Base-by-base conservation (phyloP, 2,113 vertebrate species). In the Malurus cyaneus region DNA sequence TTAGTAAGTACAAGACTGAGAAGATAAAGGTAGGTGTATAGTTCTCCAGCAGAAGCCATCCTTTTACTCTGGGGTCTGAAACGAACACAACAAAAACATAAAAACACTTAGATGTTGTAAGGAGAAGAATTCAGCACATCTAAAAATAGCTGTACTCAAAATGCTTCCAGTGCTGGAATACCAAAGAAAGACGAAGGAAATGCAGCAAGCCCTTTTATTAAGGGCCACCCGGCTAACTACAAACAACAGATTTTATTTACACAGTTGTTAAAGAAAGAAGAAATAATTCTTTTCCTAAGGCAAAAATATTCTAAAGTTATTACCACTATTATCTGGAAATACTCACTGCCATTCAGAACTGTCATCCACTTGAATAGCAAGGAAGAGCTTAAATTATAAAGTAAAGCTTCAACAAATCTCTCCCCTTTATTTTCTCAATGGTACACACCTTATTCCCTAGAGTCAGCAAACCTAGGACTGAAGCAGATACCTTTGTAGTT, bases 11-110 rank as follows among this genome's bases (percentile, higher is more conserved):
- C 66, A 99, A 94, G 80, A 96, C 83, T 80, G 99, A 98, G 85
- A 98, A 99, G 80, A 98, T 86, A 92, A 99, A 98, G 44, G 99
- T 99, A 72, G 99, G 99, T 28, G 97, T 97, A 42, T 99, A 99
- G 96, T 98, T 98, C 96, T 99, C 99, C 95, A 99, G 97, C 92
- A 99, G 98, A 76, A 98, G 97, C 99, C 99, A 99, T 97, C 99
- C 99, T 97, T 97, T 97, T 84, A 99, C 99, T 96, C 99, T 97
- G 70, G 98, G 97, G 96, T 99, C 99, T 99, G 97, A 96, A 98
- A 98, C 89, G 74, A 56, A 93, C 80, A 70, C 39, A 78, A 83
- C 42, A 76, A 50, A 96, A 93, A 26, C 62, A 89, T n/a, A 53
- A 5, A 78, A 57, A 94, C 39, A 19, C 39, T 90, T 69, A 78